phyloP scores from a whole-genome alignment of 2,797 vertebrate species.

The Steatocranus sp. region DNA sequence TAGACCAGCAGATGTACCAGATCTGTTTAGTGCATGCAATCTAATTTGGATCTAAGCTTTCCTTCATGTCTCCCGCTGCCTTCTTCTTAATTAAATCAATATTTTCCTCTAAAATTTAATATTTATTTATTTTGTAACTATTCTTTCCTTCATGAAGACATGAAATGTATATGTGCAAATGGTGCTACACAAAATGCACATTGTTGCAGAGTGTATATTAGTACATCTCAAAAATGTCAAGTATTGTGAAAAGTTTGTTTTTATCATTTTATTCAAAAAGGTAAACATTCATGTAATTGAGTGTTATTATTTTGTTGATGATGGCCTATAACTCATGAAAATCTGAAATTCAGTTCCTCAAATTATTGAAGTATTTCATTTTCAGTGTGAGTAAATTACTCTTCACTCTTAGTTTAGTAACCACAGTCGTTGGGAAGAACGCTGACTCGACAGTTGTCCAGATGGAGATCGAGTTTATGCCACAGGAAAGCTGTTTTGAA shows the following conservation, averaged over 20 bases:
- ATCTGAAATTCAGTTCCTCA: neutral
- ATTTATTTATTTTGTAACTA: neutral
- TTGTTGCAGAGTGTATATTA: neutral
- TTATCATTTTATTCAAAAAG: neutral
- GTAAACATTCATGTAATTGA: neutral
- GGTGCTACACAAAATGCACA: neutral
- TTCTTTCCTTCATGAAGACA: constrained; percentile 30
- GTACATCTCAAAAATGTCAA: neutral
- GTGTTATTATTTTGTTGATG: neutral
- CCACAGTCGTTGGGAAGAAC: neutral
- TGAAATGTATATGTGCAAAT: neutral
- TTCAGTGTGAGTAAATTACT: neutral
- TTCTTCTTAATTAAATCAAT: constrained; percentile 38
- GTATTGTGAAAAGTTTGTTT: neutral
- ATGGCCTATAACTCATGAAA: neutral
- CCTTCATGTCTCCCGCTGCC: constrained; percentile 49
- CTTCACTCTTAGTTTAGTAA: neutral
- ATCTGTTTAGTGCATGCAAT: constrained; percentile 79
- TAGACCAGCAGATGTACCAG: constrained; percentile 48
- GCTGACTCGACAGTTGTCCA: neutral
- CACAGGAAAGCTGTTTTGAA: neutral
- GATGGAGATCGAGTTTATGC: neutral
- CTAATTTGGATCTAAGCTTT: constrained; percentile 68
- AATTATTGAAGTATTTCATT: neutral
- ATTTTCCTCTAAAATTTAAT: constrained; percentile 4